Evolutionary conservation across 2,888 invertebrate genomes (phyloP).

Genomic region (Heliothis peltigera): DNA sequence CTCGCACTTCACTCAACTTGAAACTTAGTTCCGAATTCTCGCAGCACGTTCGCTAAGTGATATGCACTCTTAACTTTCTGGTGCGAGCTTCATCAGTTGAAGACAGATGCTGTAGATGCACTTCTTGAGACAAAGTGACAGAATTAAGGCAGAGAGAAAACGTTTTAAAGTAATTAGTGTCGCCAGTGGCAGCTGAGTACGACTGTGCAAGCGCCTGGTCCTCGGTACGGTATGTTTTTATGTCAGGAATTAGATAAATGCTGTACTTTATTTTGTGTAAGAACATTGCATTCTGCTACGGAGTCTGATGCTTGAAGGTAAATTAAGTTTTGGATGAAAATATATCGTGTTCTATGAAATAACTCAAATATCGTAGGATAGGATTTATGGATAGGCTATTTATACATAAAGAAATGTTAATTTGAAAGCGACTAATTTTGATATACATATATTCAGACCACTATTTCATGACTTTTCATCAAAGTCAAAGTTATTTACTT

Average conservation of each 20-base stretch:
- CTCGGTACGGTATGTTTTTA: slow-evolving; percentile 3
- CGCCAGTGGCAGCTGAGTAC: slow-evolving; percentile 40
- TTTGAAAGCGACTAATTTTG: background rate
- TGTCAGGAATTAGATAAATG: background rate
- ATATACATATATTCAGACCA: background rate
- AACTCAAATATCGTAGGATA: no score
- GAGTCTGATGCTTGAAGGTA: background rate
- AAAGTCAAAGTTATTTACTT: background rate
- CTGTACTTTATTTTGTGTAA: background rate
- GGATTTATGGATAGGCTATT: no score
- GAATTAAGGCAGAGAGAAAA: slow-evolving; percentile 60
- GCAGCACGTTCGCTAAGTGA: slow-evolving; percentile 59
- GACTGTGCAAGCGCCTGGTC: slow-evolving; percentile 23
- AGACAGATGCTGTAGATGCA: slow-evolving; percentile 54
- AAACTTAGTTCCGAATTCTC: slow-evolving; percentile 52
- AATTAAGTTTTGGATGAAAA: no score
- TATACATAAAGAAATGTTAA: no score
- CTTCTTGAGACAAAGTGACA: slow-evolving; percentile 57
- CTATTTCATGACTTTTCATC: background rate
- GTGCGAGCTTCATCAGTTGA: slow-evolving; percentile 57
- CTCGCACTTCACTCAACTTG: slow-evolving; percentile 36
- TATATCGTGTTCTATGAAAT: no score
- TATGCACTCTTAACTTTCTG: slow-evolving; percentile 64
- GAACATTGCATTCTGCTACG: background rate
- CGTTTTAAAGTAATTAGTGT: slow-evolving; percentile 69